Base-by-base conservation (phyloP, 2,113 vertebrate species). In the Rynchops niger region DNA sequence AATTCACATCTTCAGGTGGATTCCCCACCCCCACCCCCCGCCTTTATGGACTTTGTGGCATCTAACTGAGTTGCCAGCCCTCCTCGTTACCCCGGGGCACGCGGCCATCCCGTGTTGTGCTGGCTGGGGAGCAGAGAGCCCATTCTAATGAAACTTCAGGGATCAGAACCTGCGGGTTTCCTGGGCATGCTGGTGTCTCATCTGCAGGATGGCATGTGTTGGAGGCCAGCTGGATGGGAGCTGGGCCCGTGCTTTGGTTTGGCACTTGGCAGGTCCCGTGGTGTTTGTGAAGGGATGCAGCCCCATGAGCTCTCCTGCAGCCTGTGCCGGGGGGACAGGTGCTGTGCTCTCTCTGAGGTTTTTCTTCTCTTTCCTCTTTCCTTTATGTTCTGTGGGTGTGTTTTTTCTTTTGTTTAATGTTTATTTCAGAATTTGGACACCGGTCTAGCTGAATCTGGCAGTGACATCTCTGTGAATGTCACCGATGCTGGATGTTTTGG, bases 201-300 rank as follows among this genome's bases (percentile, higher is more conserved):
- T 20, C 42, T 29, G 42, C 1, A 2, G 30, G 56, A 29, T 43
- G n/a, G n/a, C 61, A 17, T 2, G 21, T 0, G 1, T 6, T 45
- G 40, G 53, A 67, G 59, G 30, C 82, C 25, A n/a, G 23, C 52
- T 38, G 90, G 59, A 2, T 45, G 40, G 61, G 53, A 81, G 61
- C 61, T 40, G 29, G 13, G 22, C 52, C 34, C 1, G 4, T 21
- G 59, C 43, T 71, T 71, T 27, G 73, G 26, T 72, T 72, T 65
- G 50, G 43, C 52, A 16, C 63, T 79, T 2, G 6, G 61, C 34
- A 12, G 12, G n/a, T 40, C n/a, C 45, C 1, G 1, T 26, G 34
- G 34, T 61, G 34, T n/a, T 30, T 18, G 52, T n/a, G 77, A 81
- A 59, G 12, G 6, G 47, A 4, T 32, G 61, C n/a, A 81, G 58